Percentiles rank a stretch among this genome's conserved stretches.
Evolutionary conservation across 1,140 invertebrate genomes (phyloP).

Genomic region (Trichonephila inaurata): DNA sequence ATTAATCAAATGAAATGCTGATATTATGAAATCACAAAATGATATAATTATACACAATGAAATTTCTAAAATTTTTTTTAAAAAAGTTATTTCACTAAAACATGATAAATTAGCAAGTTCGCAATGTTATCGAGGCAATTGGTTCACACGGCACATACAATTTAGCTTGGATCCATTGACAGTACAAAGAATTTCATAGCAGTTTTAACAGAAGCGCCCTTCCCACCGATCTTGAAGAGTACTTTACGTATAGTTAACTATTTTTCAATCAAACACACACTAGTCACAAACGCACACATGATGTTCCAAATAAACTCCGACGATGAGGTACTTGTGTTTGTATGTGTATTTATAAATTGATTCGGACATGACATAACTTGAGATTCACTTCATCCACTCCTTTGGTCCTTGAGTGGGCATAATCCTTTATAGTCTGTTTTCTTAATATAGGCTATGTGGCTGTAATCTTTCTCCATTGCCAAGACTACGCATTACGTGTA

Average conservation of each 20-base stretch:
- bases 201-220: conserved; percentile 37
- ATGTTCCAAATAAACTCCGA: not conserved
- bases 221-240: not conserved
- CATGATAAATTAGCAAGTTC: not conserved
- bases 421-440: not conserved
- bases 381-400: conserved; percentile 53
- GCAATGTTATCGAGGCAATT: not conserved
- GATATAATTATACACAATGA: not conserved
- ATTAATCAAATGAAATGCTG: not conserved
- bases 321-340: conserved; percentile 41
- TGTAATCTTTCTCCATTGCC: too few species aligned
- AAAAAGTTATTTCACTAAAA: not conserved
- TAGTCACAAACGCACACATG: not conserved
- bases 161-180: not conserved
- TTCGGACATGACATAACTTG: conserved; percentile 9
- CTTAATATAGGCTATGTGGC: too few species aligned
- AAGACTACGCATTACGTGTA: too few species aligned
- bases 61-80: not conserved
- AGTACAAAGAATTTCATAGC: not conserved
- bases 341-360: not conserved
- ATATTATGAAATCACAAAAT: not conserved
- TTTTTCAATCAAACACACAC: not conserved
- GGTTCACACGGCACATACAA: not conserved
- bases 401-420: not conserved
- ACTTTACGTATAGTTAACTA: conserved; percentile 57